phyloP scores from a whole-genome alignment of 1,140 invertebrate genomes.

The Drosophila repletoides region DNA sequence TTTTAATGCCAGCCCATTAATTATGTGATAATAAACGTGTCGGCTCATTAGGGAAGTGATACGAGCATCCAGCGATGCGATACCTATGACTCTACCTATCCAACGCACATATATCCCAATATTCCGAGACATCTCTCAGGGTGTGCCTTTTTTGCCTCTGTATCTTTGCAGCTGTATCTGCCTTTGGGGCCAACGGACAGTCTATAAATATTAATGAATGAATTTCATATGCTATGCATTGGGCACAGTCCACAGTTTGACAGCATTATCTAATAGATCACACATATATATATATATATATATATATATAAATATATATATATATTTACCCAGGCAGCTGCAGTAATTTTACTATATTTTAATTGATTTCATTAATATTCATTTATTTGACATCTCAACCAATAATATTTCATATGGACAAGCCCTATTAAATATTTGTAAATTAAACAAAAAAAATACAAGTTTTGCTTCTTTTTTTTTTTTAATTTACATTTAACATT shows the following conservation, averaged over 20 bases:
- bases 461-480: not conserved
- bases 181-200: conserved; percentile 11
- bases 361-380: conserved; percentile 31
- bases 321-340: too few relatives aligned
- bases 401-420: conserved; percentile 3
- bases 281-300: conserved; percentile 4
- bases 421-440: not conserved
- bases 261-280: conserved; percentile 39
- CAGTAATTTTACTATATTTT: not conserved
- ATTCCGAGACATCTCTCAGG: not conserved
- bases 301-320: not conserved
- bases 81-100: not conserved
- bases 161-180: too few relatives aligned
- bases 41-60: conserved; percentile 48
- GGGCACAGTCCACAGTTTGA: conserved; percentile 20
- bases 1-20: conserved; percentile 33
- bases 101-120: not conserved
- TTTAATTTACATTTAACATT: not conserved
- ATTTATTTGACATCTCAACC: conserved; percentile 13
- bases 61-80: not conserved
- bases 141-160: conserved; percentile 18
- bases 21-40: conserved; percentile 46
- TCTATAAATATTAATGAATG: conserved; percentile 37
- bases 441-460: not conserved
- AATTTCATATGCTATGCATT: conserved; percentile 31